phyloP scores from a whole-genome alignment of 2,888 invertebrate genomes.

The Drosophila nigritarsus region DNA sequence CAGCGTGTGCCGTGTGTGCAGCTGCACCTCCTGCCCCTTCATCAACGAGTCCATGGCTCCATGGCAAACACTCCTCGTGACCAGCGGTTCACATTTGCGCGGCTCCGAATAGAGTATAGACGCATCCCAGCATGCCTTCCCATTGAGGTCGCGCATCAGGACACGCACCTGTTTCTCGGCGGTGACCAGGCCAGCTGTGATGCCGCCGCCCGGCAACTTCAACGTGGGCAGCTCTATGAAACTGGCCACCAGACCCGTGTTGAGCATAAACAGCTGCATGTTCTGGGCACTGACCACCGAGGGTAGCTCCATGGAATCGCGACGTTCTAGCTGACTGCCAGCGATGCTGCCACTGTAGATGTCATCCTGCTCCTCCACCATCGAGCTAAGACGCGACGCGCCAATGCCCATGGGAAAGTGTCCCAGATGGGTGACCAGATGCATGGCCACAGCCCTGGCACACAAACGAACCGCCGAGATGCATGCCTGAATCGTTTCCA shows the following conservation, averaged over 20 bases:
- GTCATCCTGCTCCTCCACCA: conserved; percentile 97
- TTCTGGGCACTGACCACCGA: conserved; percentile 94
- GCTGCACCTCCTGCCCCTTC: conserved; percentile 86
- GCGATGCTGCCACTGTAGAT: conserved; percentile 81
- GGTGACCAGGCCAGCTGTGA: conserved; percentile 91
- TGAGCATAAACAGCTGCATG: conserved; percentile 93
- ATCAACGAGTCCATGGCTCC: conserved; percentile 72
- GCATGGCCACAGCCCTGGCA: conserved; percentile 88
- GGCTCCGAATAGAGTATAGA: conserved; percentile 94
- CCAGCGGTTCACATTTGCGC: conserved; percentile 50
- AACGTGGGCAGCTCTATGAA: conserved; percentile 95
- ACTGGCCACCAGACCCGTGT: conserved; percentile 93
- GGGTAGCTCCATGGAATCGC: conserved; percentile 88
- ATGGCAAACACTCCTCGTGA: conserved; percentile 40
- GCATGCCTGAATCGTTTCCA: conserved; percentile 85
- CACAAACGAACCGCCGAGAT: conserved; percentile 87
- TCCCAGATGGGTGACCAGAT: conserved; percentile 95
- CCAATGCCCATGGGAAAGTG: conserved; percentile 97
- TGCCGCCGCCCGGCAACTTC: conserved; percentile 91
- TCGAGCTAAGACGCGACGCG: conserved; percentile 94
- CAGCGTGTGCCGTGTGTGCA: conserved; percentile 89
- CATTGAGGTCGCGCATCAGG: conserved; percentile 94
- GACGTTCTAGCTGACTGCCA: conserved; percentile 66
- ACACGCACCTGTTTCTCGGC: conserved; percentile 94
- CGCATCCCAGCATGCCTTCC: conserved; percentile 98